phyloP scores from a whole-genome alignment of 1,140 invertebrate genomes.

The Pinna nobilis region DNA sequence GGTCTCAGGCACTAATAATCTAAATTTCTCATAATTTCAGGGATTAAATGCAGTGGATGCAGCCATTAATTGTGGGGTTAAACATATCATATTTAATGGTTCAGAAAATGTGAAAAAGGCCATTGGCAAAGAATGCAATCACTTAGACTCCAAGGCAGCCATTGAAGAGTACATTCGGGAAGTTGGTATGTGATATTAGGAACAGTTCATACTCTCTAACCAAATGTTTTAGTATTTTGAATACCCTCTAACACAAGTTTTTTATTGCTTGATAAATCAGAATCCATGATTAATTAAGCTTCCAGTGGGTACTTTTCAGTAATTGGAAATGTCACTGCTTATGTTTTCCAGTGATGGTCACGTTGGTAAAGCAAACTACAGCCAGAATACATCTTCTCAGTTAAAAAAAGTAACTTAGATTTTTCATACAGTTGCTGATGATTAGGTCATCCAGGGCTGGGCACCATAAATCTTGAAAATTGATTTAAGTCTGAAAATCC shows the following conservation, averaged over 20 bases:
- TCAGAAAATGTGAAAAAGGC: constrained; percentile 55
- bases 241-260: too few species aligned
- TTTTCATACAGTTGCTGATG: too few species aligned
- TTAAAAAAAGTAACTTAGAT: too few species aligned
- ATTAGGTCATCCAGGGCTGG: too few species aligned
- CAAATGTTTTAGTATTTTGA: neutral
- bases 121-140: constrained; percentile 54
- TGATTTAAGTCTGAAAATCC: too few species aligned
- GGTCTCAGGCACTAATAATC: too few species aligned
- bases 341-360: neutral
- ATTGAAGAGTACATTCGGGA: constrained; percentile 61
- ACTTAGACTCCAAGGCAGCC: constrained; percentile 59
- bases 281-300: neutral
- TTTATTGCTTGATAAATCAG: too few species aligned
- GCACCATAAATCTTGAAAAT: too few species aligned
- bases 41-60: constrained; percentile 62
- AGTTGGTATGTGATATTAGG: constrained; percentile 42
- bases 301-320: neutral
- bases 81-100: constrained; percentile 59
- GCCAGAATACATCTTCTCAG: too few species aligned
- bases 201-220: neutral
- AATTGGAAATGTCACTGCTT: neutral
- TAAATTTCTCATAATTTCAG: constrained; percentile 42
- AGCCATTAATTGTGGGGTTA: constrained; percentile 51
- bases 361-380: too few species aligned